Evolutionary conservation across 2,797 vertebrate genomes (phyloP), one percentile per base, ranked within the genome.

Genomic region (Uromys caudimaculatus): DNA sequence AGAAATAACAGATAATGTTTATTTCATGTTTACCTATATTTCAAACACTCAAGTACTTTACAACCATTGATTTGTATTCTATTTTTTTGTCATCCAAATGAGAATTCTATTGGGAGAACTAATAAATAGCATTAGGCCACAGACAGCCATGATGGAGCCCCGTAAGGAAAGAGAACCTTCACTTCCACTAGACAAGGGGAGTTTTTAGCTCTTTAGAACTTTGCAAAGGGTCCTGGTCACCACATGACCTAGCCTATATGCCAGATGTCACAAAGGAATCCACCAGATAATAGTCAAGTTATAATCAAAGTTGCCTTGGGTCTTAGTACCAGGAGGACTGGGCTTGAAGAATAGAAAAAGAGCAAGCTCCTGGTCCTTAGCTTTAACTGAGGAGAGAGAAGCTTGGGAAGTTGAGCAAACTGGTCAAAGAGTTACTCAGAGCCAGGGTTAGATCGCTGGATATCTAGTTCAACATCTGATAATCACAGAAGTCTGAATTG

Each of bases 1-100:
- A 95, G 50, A 24, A 89, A n/a, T 54, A 79, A 77, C 6, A 81
- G 38, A 23, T 81, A 76, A 84, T 27, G 38, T 79, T 95, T 85
- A 64, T 90, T 90, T 93, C 76, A 79, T 17, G 11, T 56, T 92
- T 84, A 71, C 21, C 23, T 78, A 23, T 60, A 41, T 92, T 67
- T 54, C 52, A 90, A 67, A 54, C 16, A 32, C 38, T 79, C 81
- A 32, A 94, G 38, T 44, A 82, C 56, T 86, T 95, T 56, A 32
- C 1, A 81, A 29, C 38, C 71, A 24, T 83, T 77, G 69, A 44
- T 84, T 41, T n/a, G 56, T 88, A 58, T 35, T 54, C 86, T 96
- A 35, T 32, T 50, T 69, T 67, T 86, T 86, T 86, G 32, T 52
- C 64, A 86, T 69, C 7, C 64, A 54, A 35, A 16, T 69, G 17